Evolutionary conservation across 2,888 invertebrate genomes (phyloP), one percentile per base, ranked within the genome.

Genomic region (Heliconius erato): DNA sequence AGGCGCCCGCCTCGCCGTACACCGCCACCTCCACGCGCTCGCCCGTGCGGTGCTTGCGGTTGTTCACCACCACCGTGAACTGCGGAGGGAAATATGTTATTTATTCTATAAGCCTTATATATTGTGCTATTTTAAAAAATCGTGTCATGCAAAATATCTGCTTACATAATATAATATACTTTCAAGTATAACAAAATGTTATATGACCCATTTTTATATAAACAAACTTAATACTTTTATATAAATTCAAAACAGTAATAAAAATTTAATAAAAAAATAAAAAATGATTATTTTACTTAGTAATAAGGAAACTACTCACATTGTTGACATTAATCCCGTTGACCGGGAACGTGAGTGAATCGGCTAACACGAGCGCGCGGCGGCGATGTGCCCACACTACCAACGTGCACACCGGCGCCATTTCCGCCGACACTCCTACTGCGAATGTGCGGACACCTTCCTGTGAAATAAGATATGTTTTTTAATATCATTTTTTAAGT

Each of bases 341-440:
- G 44, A 99, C 99, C 0, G 99, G 99, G 96, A 99, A 99, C n/a
- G 99, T 99, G 82, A 99, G 96, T 82, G 98, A 98, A 95, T 99
- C 99, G 0, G 98, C 98, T 0, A 99, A 97, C 77, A 99, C 98
- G 88, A 98, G 98, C 0, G 98, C 99, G 87, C 98, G 97, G 23
- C 97, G 97, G 9, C 97, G 97, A 1, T 99, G 97, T 91, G 98
- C 97, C 97, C 99, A 99, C 77, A 98, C 98, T 32, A 99, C 97
- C 63, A 98, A 97, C 0, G 99, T 99, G 23, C 99, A 98, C 40
- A 98, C 98, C 0, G 99, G 99, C 14, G 99, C 98, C 98, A 98
- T 98, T 96, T 98, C 98, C 5, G 98, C 97, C 65, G 98, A 98
- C 77, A 98, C 94, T 0, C 98, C 97, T 84, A 98, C 97, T 0